Evolutionary conservation across 2,888 invertebrate species (phyloP), one percentile per base, ranked within the genome.

Genomic region (Cantharis rufa): DNA sequence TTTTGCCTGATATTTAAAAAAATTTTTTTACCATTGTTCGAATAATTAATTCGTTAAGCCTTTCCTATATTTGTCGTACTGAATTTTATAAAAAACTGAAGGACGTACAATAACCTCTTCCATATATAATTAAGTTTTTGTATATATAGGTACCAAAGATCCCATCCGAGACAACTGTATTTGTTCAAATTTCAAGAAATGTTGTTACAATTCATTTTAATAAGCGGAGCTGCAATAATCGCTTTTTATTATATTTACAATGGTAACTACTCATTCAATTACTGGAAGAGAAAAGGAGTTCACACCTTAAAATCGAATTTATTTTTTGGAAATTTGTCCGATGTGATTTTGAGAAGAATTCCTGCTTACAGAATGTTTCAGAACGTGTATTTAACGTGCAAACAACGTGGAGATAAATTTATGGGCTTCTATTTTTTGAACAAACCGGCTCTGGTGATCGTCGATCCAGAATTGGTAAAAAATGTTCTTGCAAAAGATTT

Each of bases 401-500:
- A 75, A 62, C 13, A 18, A 21, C 70, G 70, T n/a, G 75, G 77
- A 3, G 48, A 69, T 16, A 72, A 69, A 28, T 78, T 77, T 66
- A 28, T 70, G 64, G 78, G 78, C 1, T 70, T 71, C 1, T 80
- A 74, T 48, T 73, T 80, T 70, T 77, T 78, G 32, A 32, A 66
- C 13, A 70, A 48, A 13, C 78, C 80, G 7, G 24, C 70, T 11
- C 75, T 78, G 48, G n/a, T 80, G 15, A 76, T 75, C 7, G 64
- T 77, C 0, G 88, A 89, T 78, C 87, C 88, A 0, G 86, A 88
- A 10, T 79, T 88, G 4, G 86, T 89, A 32, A 88, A 88, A 75
- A 85, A 86, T 13, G 83, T 89, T 61, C 79, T 89, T 74, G 86
- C 88, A 1, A 86, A 86, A 62, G 89, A 89, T 79, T 89, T 89